Evolutionary conservation across 2,888 invertebrate genomes (phyloP), one percentile per base, ranked within the genome.

Genomic region (Acrobasis repandana): DNA sequence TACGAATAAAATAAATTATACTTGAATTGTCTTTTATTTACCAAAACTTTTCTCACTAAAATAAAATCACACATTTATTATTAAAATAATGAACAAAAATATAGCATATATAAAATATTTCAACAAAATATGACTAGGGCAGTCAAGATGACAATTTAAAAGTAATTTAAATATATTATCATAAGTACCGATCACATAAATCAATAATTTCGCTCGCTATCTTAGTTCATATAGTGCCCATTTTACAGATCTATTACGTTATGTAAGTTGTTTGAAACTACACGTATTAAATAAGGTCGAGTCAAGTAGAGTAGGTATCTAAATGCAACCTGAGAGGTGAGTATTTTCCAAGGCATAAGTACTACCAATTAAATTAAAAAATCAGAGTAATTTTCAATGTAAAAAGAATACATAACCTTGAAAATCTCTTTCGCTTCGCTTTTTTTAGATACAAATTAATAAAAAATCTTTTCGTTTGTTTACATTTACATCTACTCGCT

Each of bases 101-200:
- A 70, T 68, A 66, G 58, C 52, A 64, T 61, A 59, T 58, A 48
- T 56, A 49, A 56, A 62, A 62, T 59, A 64, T 60, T 65, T 75
- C 70, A 79, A 82, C 77, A 81, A 75, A 78, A 75, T 74, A 72
- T 84, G 88, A 88, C 89, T 88, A 88, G 87, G 80, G 73, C 75
- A 82, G 79, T 76, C 77, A 76, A 75, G 67, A 61, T 72, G 75
- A 76, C 74, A 61, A 66, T 65, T 62, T 61, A n/a, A 43, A 67
- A 61, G 60, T 48, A 62, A 16, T 46, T 46, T 47, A 57, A 58
- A 52, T 33, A 52, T n/a, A 36, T 18, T 9, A 58, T 48, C 14
- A 36, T 43, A 54, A 15, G 18, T 38, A 36, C 38, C 36, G 38
- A 38, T 56, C 18, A 43, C 43, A 43, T 43, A 4, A 43, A 14